phyloP scores from a whole-genome alignment of 2,888 invertebrate genomes.

The Drosophila kanekoi region DNA sequence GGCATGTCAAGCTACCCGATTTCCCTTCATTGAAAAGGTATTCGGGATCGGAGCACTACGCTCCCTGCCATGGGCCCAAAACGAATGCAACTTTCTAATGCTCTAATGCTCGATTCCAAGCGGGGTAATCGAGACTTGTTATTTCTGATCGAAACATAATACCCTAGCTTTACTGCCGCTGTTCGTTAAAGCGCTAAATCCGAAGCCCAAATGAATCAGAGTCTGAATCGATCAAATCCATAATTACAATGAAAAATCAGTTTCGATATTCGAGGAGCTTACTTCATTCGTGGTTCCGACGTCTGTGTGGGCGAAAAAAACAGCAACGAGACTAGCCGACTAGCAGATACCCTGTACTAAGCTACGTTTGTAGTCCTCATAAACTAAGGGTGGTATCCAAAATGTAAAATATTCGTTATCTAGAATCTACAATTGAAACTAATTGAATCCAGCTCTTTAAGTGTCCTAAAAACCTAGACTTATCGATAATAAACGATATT shows the following conservation, averaged over 20 bases:
- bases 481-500: too few relatives aligned
- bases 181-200: not conserved
- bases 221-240: conserved; percentile 33
- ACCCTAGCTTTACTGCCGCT: not conserved
- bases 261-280: conserved; percentile 41
- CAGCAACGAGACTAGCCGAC: conserved; percentile 2
- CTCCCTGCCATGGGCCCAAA: not conserved
- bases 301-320: conserved; percentile 31
- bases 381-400: too few relatives aligned
- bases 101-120: not conserved
- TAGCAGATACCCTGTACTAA: too few relatives aligned
- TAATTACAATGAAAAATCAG: conserved; percentile 49
- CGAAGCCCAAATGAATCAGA: conserved; percentile 37
- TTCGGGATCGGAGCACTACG: not conserved
- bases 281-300: conserved; percentile 17
- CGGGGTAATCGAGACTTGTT: conserved; percentile 3
- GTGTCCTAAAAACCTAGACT: too few relatives aligned
- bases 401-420: too few relatives aligned
- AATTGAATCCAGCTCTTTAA: too few relatives aligned
- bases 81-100: not conserved
- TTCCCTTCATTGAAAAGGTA: not conserved
- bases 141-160: conserved; percentile 5
- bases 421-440: too few relatives aligned
- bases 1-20: not conserved
- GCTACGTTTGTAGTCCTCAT: too few relatives aligned